Evolutionary conservation across 30 jellyfish, hydroid and myxozoan species (phyloP).

Genomic region (Chrysaora quinquecirrha): DNA sequence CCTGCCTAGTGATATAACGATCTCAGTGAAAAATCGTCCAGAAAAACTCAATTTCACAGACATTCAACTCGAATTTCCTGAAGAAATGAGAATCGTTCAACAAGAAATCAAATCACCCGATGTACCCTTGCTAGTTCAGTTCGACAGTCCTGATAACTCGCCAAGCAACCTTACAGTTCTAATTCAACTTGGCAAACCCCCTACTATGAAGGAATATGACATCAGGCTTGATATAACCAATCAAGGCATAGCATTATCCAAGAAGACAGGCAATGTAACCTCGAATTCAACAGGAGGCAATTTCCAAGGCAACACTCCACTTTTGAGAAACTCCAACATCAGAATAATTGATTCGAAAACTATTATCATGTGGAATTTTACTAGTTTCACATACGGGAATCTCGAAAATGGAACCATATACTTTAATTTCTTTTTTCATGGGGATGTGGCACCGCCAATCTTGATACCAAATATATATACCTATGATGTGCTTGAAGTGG

Average conservation of each 20-base stretch:
- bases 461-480: slow-evolving; percentile 55
- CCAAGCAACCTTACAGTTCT: slow-evolving; percentile 50
- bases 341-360: slow-evolving; percentile 65
- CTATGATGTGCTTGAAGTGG: slow-evolving; percentile 67
- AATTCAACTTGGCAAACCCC: slow-evolving; percentile 78
- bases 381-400: slow-evolving; percentile 55
- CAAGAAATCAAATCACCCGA: slow-evolving; percentile 34
- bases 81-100: slow-evolving; percentile 45
- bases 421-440: slow-evolving; percentile 52
- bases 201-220: slow-evolving; percentile 66
- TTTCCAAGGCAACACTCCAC: slow-evolving; percentile 1
- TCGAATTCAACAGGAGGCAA: slow-evolving; percentile 21
- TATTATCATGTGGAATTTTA: slow-evolving; percentile 73
- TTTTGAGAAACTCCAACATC: slow-evolving; percentile 51
- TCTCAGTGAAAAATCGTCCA: slow-evolving; percentile 38
- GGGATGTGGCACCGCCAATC: slow-evolving; percentile 65
- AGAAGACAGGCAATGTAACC: slow-evolving; percentile 26
- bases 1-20: slow-evolving; percentile 30
- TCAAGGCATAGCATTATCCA: slow-evolving; percentile 16
- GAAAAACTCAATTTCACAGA: slow-evolving; percentile 23
- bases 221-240: slow-evolving; percentile 41
- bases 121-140: slow-evolving; percentile 57
- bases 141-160: slow-evolving; percentile 49
- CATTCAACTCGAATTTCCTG: slow-evolving; percentile 33
- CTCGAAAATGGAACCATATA: slow-evolving; percentile 35